phyloP scores from a whole-genome alignment of 2,113 vertebrate species.

The Azemiops feae region DNA sequence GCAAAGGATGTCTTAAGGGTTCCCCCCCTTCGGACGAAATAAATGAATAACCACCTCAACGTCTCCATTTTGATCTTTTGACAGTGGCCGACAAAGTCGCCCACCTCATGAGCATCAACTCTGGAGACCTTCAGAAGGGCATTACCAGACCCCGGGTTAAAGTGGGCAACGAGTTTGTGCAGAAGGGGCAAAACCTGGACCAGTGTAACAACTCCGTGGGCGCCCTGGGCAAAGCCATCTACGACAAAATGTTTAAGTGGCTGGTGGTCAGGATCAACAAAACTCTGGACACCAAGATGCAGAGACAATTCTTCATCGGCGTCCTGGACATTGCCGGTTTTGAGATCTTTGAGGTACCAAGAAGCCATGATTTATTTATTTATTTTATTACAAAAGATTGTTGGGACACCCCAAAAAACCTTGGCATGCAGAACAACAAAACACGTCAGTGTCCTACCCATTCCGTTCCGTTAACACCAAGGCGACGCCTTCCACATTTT shows the following conservation, averaged over 20 bases:
- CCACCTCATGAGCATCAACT: constrained; percentile 55
- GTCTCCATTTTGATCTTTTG: neutral
- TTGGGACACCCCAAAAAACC: neutral
- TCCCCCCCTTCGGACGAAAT: no score
- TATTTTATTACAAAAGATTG: neutral
- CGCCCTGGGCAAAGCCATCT: constrained; percentile 56
- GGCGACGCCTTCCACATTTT: neutral
- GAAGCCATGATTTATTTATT: neutral
- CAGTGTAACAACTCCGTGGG: constrained; percentile 47
- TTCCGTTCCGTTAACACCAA: neutral
- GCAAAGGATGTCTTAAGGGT: no score
- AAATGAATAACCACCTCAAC: no score
- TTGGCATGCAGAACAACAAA: no score
- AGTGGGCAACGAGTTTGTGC: constrained; percentile 59
- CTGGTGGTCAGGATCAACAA: constrained; percentile 59
- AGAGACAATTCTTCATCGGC: constrained; percentile 60
- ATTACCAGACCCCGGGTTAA: constrained; percentile 51
- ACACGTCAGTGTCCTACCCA: neutral
- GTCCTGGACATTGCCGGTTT: constrained; percentile 58
- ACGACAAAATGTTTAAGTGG: constrained; percentile 65
- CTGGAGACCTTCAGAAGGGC: constrained; percentile 49
- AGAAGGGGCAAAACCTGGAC: constrained; percentile 61
- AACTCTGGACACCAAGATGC: constrained; percentile 59
- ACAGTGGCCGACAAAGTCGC: constrained; percentile 51
- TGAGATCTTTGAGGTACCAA: constrained; percentile 59